Conservation (phyloP, 2,797 vertebrate genomes). For the Melanotaenia maccullochi region DNA sequence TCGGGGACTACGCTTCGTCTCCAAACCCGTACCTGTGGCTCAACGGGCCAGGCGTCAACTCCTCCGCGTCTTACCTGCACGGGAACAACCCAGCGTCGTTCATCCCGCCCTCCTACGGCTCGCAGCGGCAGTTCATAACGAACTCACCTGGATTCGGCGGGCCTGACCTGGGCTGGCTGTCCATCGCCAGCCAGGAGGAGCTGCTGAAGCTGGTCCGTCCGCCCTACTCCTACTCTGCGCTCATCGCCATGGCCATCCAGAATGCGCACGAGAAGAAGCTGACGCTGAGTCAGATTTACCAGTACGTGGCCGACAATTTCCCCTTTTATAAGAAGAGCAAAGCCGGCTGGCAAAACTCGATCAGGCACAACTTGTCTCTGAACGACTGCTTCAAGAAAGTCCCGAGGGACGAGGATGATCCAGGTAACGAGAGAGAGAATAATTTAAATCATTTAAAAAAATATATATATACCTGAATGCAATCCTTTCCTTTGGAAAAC, state of each 20-base stretch:
- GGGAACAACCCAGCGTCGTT: slow-evolving; percentile 82
- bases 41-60: slow-evolving; percentile 85
- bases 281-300: slow-evolving; percentile 96
- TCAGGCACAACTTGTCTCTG: slow-evolving; percentile 94
- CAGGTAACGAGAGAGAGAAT: slow-evolving; percentile 78
- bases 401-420: slow-evolving; percentile 95
- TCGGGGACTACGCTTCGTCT: slow-evolving; percentile 88
- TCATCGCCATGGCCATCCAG: slow-evolving; percentile 99
- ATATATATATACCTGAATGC: too few relatives aligned
- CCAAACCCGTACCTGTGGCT: slow-evolving; percentile 92
- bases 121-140: slow-evolving; percentile 84
- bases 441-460: background rate
- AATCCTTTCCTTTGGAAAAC: too few relatives aligned
- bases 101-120: slow-evolving; percentile 85
- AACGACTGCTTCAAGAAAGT: slow-evolving; percentile 98
- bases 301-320: slow-evolving; percentile 96
- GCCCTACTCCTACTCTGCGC: slow-evolving; percentile 96
- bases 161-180: slow-evolving; percentile 92
- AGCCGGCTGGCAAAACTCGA: slow-evolving; percentile 97
- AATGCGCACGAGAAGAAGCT: slow-evolving; percentile 94
- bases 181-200: slow-evolving; percentile 94
- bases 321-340: slow-evolving; percentile 98
- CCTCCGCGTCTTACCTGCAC: slow-evolving; percentile 88
- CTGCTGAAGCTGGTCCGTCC: slow-evolving; percentile 95
- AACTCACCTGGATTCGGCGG: slow-evolving; percentile 83